Conservation (phyloP, 2,113 vertebrate species). For the Patagioenas fasciata region DNA sequence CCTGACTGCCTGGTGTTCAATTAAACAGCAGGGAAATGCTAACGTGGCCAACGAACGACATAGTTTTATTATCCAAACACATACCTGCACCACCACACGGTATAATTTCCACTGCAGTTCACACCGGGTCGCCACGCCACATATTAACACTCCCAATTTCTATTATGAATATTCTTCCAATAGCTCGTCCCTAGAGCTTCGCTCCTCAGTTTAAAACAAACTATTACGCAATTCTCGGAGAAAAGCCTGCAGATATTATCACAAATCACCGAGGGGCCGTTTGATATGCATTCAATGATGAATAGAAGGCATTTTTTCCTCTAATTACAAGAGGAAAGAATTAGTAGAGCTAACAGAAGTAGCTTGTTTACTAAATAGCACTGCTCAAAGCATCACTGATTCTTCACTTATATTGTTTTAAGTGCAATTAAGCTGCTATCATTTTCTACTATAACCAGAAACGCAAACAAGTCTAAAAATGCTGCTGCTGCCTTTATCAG, state of each 20-base stretch:
- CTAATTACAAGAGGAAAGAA: constrained; percentile 7
- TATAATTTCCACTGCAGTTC: accelerated
- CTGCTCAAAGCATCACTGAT: not conserved
- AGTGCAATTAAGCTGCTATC: not conserved
- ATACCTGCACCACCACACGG: accelerated
- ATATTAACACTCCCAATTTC: not conserved
- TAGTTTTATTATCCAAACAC: not conserved
- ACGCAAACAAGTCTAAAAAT: not conserved
- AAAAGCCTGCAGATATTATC: not conserved
- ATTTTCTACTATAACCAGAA: not conserved
- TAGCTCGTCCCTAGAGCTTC: not conserved
- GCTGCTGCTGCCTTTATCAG: not conserved
- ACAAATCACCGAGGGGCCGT: not conserved
- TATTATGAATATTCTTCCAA: not conserved
- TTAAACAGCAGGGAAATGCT: not conserved
- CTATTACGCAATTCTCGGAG: not conserved
- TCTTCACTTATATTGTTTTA: not conserved
- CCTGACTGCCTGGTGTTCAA: no score
- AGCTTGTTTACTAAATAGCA: not conserved
- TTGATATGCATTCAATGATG: not conserved
- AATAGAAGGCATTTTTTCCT: not conserved
- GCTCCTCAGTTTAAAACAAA: not conserved
- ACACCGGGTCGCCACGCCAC: not conserved
- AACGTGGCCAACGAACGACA: accelerated
- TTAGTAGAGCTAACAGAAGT: not conserved